Percentiles rank a stretch among this genome's conserved stretches.
These are phyloP conservation scores for Eupithecia exiguata DNA, from an alignment of 2,888 invertebrate species.

Conservation along the genomic window DNA sequence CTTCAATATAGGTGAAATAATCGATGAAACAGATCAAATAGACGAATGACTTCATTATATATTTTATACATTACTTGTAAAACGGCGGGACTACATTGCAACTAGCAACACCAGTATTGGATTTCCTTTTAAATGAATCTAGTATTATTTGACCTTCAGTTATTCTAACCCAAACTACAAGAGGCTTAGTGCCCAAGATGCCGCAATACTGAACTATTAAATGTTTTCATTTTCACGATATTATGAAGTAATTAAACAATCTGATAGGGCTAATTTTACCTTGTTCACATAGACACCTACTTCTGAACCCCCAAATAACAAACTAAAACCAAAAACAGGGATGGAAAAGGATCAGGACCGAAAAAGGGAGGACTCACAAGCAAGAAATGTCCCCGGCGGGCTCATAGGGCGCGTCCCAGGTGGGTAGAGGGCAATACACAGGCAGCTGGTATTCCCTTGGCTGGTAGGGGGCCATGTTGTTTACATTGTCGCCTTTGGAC, in stretches of 20 bases:
- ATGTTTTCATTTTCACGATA: too few relatives aligned
- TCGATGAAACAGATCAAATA: neutral
- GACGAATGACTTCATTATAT: neutral
- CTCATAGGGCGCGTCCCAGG: constrained; percentile 79
- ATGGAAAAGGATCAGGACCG: constrained; percentile 54
- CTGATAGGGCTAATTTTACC: too few relatives aligned
- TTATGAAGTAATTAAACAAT: too few relatives aligned
- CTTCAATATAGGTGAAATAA: neutral
- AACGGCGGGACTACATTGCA: neutral
- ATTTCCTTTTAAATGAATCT: too few relatives aligned
- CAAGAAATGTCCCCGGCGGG: constrained; percentile 80
- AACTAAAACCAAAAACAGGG: constrained; percentile 24
- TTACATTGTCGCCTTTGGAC: constrained; percentile 82
- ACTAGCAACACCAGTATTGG: too few relatives aligned
- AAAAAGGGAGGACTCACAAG: constrained; percentile 81
- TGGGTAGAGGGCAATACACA: constrained; percentile 69
- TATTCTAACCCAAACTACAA: too few relatives aligned
- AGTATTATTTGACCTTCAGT: too few relatives aligned
- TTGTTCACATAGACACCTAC: neutral
- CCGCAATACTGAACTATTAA: too few relatives aligned
- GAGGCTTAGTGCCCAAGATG: too few relatives aligned
- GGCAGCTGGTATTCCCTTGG: constrained; percentile 72
- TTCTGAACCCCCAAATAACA: neutral
- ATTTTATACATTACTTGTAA: neutral
- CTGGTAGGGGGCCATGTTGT: constrained; percentile 78